Percentiles rank a stretch among this genome's conserved stretches.
These are phyloP conservation scores for Tautogolabrus adspersus DNA, from an alignment of 2,113 vertebrate species.

Conservation along the genomic window DNA sequence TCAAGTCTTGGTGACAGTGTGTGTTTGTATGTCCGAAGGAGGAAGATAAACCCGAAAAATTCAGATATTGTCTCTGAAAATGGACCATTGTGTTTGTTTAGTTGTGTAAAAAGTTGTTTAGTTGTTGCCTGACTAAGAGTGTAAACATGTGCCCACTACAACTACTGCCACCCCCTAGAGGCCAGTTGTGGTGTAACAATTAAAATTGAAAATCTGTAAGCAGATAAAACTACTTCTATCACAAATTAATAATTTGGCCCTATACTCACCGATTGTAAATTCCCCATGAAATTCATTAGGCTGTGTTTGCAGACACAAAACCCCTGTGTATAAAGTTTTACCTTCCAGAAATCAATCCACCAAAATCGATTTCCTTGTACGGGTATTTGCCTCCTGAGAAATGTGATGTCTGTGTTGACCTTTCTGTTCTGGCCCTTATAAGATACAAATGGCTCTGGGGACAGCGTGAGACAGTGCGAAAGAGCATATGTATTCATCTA, in stretches of 20 bases:
- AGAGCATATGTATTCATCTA: constrained; percentile 74
- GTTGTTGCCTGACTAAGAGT: constrained; percentile 39
- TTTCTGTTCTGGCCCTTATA: constrained; percentile 60
- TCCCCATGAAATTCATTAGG: constrained; percentile 41
- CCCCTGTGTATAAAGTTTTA: constrained; percentile 25
- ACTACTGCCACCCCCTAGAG: constrained; percentile 51
- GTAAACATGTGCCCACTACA: constrained; percentile 21
- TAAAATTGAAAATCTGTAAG: background rate
- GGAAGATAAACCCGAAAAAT: constrained; percentile 42
- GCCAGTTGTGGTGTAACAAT: constrained; percentile 19
- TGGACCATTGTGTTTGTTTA: constrained; percentile 54
- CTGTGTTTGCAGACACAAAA: constrained; percentile 12
- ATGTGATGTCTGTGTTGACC: constrained; percentile 71
- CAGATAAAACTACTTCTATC: background rate
- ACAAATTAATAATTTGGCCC: background rate
- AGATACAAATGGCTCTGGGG: constrained; percentile 66
- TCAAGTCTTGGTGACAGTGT: constrained; percentile 45
- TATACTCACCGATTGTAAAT: background rate
- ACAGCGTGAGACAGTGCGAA: constrained; percentile 63
- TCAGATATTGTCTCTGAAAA: constrained; percentile 67
- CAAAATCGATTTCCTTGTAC: constrained; percentile 57
- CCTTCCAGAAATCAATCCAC: constrained; percentile 54
- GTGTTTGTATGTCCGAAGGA: constrained; percentile 32
- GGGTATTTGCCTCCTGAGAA: constrained; percentile 64
- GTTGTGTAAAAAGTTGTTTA: constrained; percentile 57